A percentile compares a stretch with the other conserved stretches of the same genome.
phyloP scores from a whole-genome alignment of 1,140 invertebrate species.

The Cryptotermes secundus region DNA sequence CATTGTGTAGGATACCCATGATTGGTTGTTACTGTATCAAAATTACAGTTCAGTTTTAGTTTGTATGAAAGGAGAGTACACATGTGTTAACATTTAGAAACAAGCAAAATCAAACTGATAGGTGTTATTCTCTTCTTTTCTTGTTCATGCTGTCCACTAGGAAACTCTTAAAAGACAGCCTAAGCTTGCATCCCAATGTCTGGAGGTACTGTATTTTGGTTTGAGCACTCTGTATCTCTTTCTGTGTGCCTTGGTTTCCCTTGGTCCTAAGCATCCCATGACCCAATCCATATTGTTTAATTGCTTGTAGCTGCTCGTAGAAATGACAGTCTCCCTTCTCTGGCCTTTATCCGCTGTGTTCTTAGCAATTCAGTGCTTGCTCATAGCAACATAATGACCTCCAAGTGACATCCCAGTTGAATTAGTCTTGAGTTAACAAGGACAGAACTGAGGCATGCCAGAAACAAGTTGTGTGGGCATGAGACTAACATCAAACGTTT shows the following conservation, averaged over 20 bases:
- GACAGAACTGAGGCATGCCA: background rate
- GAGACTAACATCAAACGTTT: background rate
- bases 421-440: no score
- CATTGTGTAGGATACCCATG: background rate
- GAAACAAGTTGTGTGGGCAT: background rate
- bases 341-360: background rate
- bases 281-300: background rate
- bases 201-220: slow-evolving; percentile 45
- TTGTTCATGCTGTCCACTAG: slow-evolving; percentile 41
- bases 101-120: slow-evolving; percentile 30
- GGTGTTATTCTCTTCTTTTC: slow-evolving; percentile 42
- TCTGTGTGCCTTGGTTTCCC: slow-evolving; percentile 22
- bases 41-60: background rate
- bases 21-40: background rate
- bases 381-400: slow-evolving; percentile 3
- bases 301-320: slow-evolving; percentile 26
- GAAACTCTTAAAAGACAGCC: slow-evolving; percentile 45
- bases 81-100: background rate
- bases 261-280: background rate
- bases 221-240: slow-evolving; percentile 32
- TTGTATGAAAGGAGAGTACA: background rate
- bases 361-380: slow-evolving; percentile 4
- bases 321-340: background rate
- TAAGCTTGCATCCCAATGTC: slow-evolving; percentile 45
- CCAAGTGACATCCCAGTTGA: background rate